Evolutionary conservation across 2,113 vertebrate species (phyloP).

Genomic region (Calidris pugnax): DNA sequence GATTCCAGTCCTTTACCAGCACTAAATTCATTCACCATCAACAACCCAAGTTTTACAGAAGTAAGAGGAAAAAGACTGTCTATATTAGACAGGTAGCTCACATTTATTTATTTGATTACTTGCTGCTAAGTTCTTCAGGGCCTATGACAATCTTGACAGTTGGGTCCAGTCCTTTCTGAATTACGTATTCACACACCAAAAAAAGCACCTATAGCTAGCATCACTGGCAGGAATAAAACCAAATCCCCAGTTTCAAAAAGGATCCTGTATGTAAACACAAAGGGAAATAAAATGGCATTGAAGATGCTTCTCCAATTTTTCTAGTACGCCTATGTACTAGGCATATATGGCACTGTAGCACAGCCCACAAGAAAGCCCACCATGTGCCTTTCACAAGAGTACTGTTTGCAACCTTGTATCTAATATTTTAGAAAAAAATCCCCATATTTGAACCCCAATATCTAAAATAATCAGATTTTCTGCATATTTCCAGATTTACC

Average conservation of each 20-base stretch:
- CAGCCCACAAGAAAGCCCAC: not conserved
- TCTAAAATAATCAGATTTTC: not conserved
- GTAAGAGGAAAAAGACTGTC: not conserved
- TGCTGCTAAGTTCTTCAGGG: not conserved
- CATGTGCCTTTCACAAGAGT: not conserved
- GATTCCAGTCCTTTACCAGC: not conserved
- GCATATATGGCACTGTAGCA: not conserved
- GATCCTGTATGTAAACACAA: not conserved
- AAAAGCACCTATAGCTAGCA: not conserved
- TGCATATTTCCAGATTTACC: not conserved
- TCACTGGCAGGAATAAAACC: not conserved
- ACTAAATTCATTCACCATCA: not conserved
- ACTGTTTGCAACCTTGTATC: fast-evolving
- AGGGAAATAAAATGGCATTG: not conserved
- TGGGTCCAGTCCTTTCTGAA: not conserved
- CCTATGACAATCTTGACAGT: not conserved
- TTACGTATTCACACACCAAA: not conserved
- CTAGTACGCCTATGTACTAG: not conserved
- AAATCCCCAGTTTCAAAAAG: not conserved
- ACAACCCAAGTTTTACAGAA: not conserved
- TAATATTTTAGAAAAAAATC: not conserved
- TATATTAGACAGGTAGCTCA: not conserved
- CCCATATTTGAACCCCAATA: fast-evolving
- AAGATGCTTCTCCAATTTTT: not conserved
- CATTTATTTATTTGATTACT: not conserved